Conservation (phyloP, 2,113 vertebrate genomes). For the Glaucidium brasilianum region DNA sequence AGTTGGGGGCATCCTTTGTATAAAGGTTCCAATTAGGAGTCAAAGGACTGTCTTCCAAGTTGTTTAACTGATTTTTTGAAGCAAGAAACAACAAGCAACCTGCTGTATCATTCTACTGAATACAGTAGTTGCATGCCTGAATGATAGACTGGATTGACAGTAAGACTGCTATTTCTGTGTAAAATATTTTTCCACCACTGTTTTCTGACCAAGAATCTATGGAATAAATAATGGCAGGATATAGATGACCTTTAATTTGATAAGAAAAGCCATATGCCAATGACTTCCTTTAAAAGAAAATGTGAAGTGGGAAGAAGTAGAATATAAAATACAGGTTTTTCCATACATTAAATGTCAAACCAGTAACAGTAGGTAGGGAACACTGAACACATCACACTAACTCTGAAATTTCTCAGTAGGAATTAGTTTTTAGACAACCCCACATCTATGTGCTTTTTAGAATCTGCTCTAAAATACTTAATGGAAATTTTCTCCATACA, state of each 20-base stretch:
- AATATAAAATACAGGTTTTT: background rate
- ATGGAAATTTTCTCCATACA: background rate
- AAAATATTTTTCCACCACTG: background rate
- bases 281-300: background rate
- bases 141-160: fast-evolving
- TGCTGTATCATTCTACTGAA: background rate
- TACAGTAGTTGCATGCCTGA: background rate
- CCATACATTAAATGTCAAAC: background rate
- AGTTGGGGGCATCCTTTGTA: background rate
- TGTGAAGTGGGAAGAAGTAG: background rate
- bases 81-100: background rate
- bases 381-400: background rate
- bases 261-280: background rate
- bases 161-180: background rate
- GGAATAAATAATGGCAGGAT: background rate
- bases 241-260: background rate
- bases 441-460: background rate
- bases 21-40: background rate
- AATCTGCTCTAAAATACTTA: background rate
- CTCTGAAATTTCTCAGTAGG: background rate
- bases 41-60: background rate
- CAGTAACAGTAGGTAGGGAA: background rate
- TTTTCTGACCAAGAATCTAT: background rate
- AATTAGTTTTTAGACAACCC: background rate
- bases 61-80: background rate